Evolutionary conservation across 2,797 vertebrate genomes (phyloP).

Genomic region (Craterocephalus amniculus): DNA sequence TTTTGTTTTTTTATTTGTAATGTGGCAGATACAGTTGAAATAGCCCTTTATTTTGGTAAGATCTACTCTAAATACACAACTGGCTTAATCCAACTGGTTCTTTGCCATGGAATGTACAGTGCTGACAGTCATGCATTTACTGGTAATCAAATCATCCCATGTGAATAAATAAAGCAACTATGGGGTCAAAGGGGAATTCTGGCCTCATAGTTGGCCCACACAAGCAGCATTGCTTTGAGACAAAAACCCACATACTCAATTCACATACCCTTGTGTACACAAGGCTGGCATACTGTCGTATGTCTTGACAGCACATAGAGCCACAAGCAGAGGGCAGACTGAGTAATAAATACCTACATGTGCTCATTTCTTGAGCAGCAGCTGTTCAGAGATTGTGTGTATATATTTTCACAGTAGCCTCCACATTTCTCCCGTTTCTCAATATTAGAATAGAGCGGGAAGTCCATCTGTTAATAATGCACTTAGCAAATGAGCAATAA

Average conservation of each 20-base stretch:
- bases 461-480: slow-evolving; percentile 80
- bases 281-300: slow-evolving; percentile 16
- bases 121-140: slow-evolving; percentile 57
- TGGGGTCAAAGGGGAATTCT: slow-evolving; percentile 66
- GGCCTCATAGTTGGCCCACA: slow-evolving; percentile 57
- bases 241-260: slow-evolving; percentile 4
- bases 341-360: slow-evolving; percentile 42
- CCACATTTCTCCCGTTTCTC: slow-evolving; percentile 72
- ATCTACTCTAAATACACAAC: slow-evolving; percentile 21
- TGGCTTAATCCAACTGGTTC: slow-evolving; percentile 8
- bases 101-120: slow-evolving; percentile 6
- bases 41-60: slow-evolving; percentile 8
- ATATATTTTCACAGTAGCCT: slow-evolving; percentile 24
- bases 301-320: slow-evolving; percentile 12
- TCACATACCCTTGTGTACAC: slow-evolving; percentile 14
- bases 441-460: slow-evolving; percentile 68
- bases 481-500: slow-evolving; percentile 64
- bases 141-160: slow-evolving; percentile 66
- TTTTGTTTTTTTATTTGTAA: not conserved
- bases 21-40: slow-evolving; percentile 12
- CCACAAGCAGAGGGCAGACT: slow-evolving; percentile 36
- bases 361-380: slow-evolving; percentile 46
- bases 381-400: slow-evolving; percentile 18
- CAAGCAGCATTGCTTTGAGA: slow-evolving; percentile 34
- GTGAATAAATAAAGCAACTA: slow-evolving; percentile 52